Percentiles rank a stretch among this genome's conserved stretches.
These are phyloP conservation scores for Tyto alba DNA, from an alignment of 2,113 vertebrate genomes.

Conservation along the genomic window DNA sequence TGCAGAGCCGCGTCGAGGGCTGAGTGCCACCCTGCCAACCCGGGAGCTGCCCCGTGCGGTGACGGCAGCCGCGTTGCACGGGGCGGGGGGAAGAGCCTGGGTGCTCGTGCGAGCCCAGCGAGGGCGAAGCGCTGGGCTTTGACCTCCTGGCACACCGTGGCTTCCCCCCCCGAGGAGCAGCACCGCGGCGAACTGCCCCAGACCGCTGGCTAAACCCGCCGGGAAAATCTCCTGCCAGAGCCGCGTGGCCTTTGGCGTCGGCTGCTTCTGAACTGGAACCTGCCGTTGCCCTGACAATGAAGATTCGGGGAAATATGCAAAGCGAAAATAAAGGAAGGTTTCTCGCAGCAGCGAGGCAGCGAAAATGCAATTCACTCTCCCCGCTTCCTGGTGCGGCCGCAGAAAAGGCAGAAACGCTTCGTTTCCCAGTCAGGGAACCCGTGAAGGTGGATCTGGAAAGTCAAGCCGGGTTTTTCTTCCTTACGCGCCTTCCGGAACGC, in stretches of 20 bases:
- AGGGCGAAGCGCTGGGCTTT: neutral
- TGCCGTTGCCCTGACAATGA: neutral
- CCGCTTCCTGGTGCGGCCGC: neutral
- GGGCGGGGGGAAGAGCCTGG: neutral
- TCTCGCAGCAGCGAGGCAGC: neutral
- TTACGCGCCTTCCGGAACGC: neutral
- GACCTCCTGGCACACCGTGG: neutral
- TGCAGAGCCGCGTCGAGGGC: neutral
- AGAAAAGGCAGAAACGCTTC: neutral
- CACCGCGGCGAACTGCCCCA: neutral
- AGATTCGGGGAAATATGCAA: rapidly evolving
- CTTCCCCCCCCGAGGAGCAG: neutral
- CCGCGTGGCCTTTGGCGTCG: rapidly evolving
- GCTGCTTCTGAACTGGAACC: neutral
- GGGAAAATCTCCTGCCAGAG: neutral
- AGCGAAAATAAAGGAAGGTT: neutral
- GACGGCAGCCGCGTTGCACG: no score
- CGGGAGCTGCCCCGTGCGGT: no score
- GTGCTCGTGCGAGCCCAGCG: neutral
- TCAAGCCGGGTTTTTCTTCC: neutral
- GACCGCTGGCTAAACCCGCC: rapidly evolving
- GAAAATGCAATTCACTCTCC: neutral
- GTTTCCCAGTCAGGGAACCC: rapidly evolving
- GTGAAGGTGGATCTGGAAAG: neutral
- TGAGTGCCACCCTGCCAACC: neutral